Evolutionary conservation across 2,113 vertebrate species (phyloP), one percentile per base, ranked within the genome.

Genomic region (Paramisgurnus dabryanus): DNA sequence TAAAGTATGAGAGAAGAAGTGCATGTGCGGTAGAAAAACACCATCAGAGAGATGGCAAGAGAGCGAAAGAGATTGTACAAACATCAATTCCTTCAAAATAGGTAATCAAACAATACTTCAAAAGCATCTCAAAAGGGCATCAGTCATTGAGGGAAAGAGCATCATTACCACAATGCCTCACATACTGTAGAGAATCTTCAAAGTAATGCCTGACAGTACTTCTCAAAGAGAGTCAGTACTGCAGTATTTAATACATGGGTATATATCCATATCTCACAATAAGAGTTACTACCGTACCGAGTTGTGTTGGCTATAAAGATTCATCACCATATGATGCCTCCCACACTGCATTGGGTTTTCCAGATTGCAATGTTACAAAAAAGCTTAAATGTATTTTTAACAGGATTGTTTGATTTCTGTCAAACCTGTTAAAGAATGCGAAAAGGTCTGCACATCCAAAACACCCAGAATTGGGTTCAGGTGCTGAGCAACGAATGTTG

Each of bases 121-220:
- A 61, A 57, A 74, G 61, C 71, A 74, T 47, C 57, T 45, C 57
- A 61, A 55, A 57, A 47, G 57, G 72, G 72, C 57, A 74, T 74
- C 43, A 47, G 11, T 74, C 40, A 27, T 53, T 5, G 17, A 15
- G 69, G 53, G 34, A 45, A 40, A 74, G 41, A 74, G n/a, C 45
- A 40, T 74, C 55, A 74, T 74, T 55, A 67, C 34, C 27, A 22
- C 11, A 57, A 12, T 58, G 47, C 39, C 49, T 57, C 61, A 67
- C 9, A 47, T 64, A 22, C 22, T 22, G 22, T 22, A 74, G 41
- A 74, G 71, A 74, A 57, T 73, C 53, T 47, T 61, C 72, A 74
- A 61, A 74, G 72, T 63, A 63, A 74, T 47, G 41, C 71, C 41
- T 41, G 15, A 50, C 17, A 43, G 10, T 15, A 53, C 50, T 57